Evolutionary conservation across 2,113 vertebrate species (phyloP), one percentile per base, ranked within the genome.

Genomic region (Sterna hirundo): DNA sequence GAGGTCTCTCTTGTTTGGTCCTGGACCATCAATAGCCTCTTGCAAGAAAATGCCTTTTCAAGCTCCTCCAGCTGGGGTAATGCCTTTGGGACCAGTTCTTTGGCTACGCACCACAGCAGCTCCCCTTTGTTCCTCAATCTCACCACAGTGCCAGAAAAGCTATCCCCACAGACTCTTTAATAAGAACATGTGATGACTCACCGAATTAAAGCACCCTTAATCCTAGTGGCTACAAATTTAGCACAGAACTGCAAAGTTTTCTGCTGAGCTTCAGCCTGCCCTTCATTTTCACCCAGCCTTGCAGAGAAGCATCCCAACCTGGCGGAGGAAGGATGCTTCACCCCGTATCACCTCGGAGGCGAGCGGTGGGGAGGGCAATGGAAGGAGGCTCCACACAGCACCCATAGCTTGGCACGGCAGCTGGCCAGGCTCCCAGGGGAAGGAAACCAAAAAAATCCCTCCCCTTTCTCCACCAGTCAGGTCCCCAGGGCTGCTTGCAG

Each of bases 351-450:
- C 52, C 68, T 54, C 0, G 3, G 20, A 69, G 58, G 34, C 0
- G 0, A 92, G 25, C 1, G 0, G 26, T 61, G 58, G 11, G 19
- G 52, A 88, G 21, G 34, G 40, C 38, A 74, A 27, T 0, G 5
- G 22, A 14, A 76, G 19, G 16, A 65, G 19, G 44, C 20, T 76
- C 15, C 68, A 83, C 0, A 3, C 58, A 90, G 32, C 3, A 57
- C 61, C 49, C 0, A 0, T 0, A 0, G 60, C 38, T 64, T 27
- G 11, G 36, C 34, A 66, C 0, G 1, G 44, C 72, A 19, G 30
- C 26, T 66, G 34, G n/a, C 44, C 82, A 86, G 69, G 42, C 25
- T 25, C 21, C 34, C 13, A 55, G 26, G 12, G 36, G 29, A 87
- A 68, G 12, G 14, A 64, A 92, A 51, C 5, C 5, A 89, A 64